Base-by-base conservation (phyloP, 2,888 invertebrate species). In the Dimorphilus gyrociliatus region DNA sequence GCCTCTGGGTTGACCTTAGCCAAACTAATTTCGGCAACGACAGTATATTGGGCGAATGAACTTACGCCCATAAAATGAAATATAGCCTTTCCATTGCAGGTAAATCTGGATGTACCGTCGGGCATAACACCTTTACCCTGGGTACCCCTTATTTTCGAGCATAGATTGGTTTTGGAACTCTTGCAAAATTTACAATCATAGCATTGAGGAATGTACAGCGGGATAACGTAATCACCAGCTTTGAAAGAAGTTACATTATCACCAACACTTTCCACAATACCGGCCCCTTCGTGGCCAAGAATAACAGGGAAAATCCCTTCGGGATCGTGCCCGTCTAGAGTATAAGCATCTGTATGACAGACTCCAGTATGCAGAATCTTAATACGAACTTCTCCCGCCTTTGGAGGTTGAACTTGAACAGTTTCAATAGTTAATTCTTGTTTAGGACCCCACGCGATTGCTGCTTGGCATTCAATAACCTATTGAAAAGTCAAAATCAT, bases 221-320 rank as follows among this genome's bases (percentile, higher is more conserved):
- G 92, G 39, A 97, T 74, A n/a, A 99, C 97, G 65, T 88, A 85
- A 62, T 97, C 94, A 32, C 79, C 77, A 21, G 77, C 70, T 51
- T 79, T 72, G 5, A 63, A 51, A 16, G 46, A 44, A 1, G 78
- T 81, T 1, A 92, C 92, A 13, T 80, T 84, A 51, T 79, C 78
- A 1, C 94, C 94, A 28, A 94, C 72, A 62, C 88, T 88, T 63
- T 92, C 94, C n/a, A 94, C 90, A 47, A 92, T 72, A 21, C 92
- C 92, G 25, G 59, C 63, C 19, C 94, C 94, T 66, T 97, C 97
- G 53, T 97, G 97, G 0, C 97, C 97, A 27, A 97, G 68, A 42
- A 97, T 68, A 3, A 81, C 79, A 0, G 94, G 94, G 37, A 62
- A 63, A 13, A 42, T 41, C 10, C 62, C 63, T 38, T 60, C 59